Evolutionary conservation across 2,797 vertebrate genomes (phyloP), one percentile per base, ranked within the genome.

Genomic region (Valencia hispanica): DNA sequence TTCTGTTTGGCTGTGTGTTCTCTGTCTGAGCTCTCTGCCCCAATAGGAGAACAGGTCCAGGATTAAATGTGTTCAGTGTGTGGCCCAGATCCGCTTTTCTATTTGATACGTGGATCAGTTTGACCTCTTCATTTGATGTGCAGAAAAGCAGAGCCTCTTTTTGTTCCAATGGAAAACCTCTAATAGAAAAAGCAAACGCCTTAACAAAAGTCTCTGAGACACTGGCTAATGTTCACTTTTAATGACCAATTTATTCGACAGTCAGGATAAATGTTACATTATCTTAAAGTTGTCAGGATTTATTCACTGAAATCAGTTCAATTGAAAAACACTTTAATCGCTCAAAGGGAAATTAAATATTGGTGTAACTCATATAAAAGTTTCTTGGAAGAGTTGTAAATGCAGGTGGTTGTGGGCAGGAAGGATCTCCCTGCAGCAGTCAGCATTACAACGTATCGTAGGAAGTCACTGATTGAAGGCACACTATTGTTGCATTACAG

Each of bases 51-150:
- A 80, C 70, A 8, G 25, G 84, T 73, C 79, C 82, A 79, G 87
- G 89, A 91, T 88, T 93, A 87, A 91, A 87, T 88, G 88, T 86
- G 89, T 91, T 81, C 79, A 89, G 87, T 94, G 92, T 93, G 92
- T 93, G 93, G 90, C 90, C 91, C 81, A 72, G 81, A 69, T 79
- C 79, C 66, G 74, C 81, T 83, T 84, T 79, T 84, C 81, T 79
- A 80, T 90, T 90, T 89, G 78, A 89, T 86, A 88, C 84, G 86
- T 88, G 90, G 87, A 90, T 91, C 89, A 85, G 88, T 89, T 91
- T 89, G 89, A 91, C 91, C 91, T 90, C 86, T 43, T 71, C 85
- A 87, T 93, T 92, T 91, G 88, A 92, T 88, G 89, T 93, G 87
- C 78, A 89, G 85, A 89, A 80, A 86, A 80, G 87, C 72, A 82